A percentile compares a stretch with the other conserved stretches of the same genome.
These are phyloP conservation scores for Dendrocincla tyrannina DNA, from an alignment of 2,797 vertebrate genomes.

Conservation along the genomic window DNA sequence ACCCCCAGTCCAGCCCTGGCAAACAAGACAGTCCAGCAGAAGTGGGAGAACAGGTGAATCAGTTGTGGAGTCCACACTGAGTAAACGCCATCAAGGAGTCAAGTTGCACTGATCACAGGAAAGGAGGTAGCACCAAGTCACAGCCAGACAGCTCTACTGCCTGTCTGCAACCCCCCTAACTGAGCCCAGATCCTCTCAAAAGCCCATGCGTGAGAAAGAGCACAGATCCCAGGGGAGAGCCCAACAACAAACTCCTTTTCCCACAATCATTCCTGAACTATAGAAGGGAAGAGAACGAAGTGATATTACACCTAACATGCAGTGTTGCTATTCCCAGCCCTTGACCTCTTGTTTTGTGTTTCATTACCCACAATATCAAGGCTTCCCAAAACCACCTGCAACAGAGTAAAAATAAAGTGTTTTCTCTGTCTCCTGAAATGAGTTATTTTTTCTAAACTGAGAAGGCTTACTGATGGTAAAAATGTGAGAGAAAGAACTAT, in stretches of 20 bases:
- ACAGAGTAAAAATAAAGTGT: not conserved
- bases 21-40: not conserved
- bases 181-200: not conserved
- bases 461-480: not conserved
- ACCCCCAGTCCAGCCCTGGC: not conserved
- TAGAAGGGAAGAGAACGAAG: not conserved
- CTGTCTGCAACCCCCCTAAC: not conserved
- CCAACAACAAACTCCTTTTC: not conserved
- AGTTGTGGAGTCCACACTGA: not conserved
- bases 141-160: not conserved
- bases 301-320: not conserved
- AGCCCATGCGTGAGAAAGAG: accelerated
- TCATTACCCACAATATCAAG: not conserved
- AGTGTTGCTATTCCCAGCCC: not conserved
- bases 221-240: not conserved
- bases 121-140: not conserved
- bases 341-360: not conserved
- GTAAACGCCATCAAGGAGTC: not conserved
- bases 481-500: not conserved
- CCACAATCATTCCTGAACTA: not conserved
- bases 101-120: not conserved
- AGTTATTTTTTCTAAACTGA: not conserved
- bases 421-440: not conserved
- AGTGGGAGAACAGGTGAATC: not conserved
- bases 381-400: not conserved